Base-by-base conservation (phyloP, 2,888 invertebrate genomes). In the Lochmaea capreae region DNA sequence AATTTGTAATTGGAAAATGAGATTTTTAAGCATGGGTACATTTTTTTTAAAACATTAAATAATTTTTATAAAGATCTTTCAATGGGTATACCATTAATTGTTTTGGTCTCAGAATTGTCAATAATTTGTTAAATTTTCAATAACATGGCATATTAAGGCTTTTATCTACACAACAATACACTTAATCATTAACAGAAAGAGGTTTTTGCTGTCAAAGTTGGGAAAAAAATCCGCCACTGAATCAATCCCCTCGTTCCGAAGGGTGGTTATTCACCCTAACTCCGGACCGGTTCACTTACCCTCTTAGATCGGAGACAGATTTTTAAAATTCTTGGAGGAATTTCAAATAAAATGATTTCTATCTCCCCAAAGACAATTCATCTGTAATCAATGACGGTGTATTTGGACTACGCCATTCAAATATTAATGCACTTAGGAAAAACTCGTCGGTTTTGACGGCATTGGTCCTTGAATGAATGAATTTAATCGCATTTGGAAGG, bases 321-420 rank as follows among this genome's bases (percentile, higher is more conserved):
- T 86, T 85, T 85, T 85, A 81, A 84, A 85, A 86, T 86, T 84
- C 85, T 78, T 79, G 59, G 73, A 67, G 78, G 79, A 65, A 76
- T 82, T 80, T 80, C 81, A 80, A 83, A 83, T 82, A 83, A 84
- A 84, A 85, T 83, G 81, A 82, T 81, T 78, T 79, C 76, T 78
- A 79, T 79, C 78, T 79, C 79, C 78, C 80, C 80, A 76, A 80
- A 79, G 81, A 80, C 81, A 81, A 80, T 82, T 82, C 81, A 81
- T 80, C 79, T 82, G 81, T 80, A 82, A 82, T 82, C 81, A 81
- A 80, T 82, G 81, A 80, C 76, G 80, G 78, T 77, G 77, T 78
- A 78, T 79, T 79, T 80, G 76, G 75, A 75, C 73, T 78, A 78
- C 73, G 77, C 77, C 74, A 74, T 76, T 79, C 77, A 80, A 81